Conservation (phyloP, 2,113 vertebrate genomes). For the Smithornis capensis region DNA sequence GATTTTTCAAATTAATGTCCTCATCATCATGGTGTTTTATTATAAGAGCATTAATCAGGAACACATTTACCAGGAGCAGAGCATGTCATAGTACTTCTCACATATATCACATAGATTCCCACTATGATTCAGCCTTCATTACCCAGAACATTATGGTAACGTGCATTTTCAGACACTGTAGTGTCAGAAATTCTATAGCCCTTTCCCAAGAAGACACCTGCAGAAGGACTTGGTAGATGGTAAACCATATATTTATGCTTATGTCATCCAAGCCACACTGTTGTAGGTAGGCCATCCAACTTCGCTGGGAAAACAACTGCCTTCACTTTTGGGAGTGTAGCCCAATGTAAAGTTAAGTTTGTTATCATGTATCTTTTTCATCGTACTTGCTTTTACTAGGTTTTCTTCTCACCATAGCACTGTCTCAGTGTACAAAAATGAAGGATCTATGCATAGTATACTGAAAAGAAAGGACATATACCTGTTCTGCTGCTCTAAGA, state of each 20-base stretch:
- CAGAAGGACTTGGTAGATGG: neutral
- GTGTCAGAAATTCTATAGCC: neutral
- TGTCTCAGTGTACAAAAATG: neutral
- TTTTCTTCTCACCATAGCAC: neutral
- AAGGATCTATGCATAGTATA: neutral
- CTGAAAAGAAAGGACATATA: neutral
- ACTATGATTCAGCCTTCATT: neutral
- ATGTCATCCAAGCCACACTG: neutral
- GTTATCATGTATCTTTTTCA: neutral
- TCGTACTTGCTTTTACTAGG: neutral
- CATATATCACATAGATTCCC: neutral
- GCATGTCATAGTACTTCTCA: neutral
- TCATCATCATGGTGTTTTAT: neutral
- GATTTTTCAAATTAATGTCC: neutral
- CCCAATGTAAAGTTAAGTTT: neutral
- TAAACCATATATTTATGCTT: neutral
- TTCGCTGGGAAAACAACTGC: neutral
- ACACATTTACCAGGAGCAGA: neutral
- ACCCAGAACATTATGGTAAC: neutral
- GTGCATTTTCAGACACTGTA: neutral
- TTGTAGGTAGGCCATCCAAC: neutral
- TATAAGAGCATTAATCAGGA: slow-evolving; percentile 13
- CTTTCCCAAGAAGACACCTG: neutral
- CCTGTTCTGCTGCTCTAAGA: neutral
- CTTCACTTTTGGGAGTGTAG: neutral